Percentiles rank a stretch among this genome's conserved stretches.
phyloP scores from a whole-genome alignment of 2,797 vertebrate species.

The Lateolabrax maculatus region DNA sequence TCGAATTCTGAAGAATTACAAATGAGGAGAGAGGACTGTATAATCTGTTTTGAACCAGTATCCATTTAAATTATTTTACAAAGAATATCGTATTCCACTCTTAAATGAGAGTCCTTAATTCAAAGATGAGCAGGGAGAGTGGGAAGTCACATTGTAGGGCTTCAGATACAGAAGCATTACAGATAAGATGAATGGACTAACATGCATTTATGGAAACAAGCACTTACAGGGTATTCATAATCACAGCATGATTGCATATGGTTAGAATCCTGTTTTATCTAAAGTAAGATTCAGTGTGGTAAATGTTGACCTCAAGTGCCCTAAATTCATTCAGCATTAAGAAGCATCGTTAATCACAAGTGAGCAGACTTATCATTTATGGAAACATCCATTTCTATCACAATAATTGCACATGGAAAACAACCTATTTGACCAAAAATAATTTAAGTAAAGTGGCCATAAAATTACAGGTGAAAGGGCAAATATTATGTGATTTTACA shows the following conservation, averaged over 20 bases:
- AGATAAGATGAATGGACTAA: constrained; percentile 76
- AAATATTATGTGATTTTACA: constrained; percentile 65
- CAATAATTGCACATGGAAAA: constrained; percentile 67
- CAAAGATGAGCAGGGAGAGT: constrained; percentile 55
- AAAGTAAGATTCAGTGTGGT: constrained; percentile 77
- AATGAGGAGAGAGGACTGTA: constrained; percentile 45
- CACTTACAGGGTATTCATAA: constrained; percentile 75
- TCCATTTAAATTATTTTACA: constrained; percentile 64
- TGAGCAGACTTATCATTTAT: constrained; percentile 57
- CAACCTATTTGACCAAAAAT: constrained; percentile 68
- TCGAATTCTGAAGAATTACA: constrained; percentile 59
- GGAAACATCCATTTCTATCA: constrained; percentile 59
- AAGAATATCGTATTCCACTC: constrained; percentile 45
- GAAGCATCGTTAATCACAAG: constrained; percentile 71
- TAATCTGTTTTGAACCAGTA: constrained; percentile 56
- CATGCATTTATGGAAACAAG: constrained; percentile 81
- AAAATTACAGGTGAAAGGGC: constrained; percentile 67
- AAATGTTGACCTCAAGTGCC: constrained; percentile 72
- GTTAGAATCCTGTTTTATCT: constrained; percentile 70
- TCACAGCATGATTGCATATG: constrained; percentile 62
- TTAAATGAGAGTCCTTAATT: constrained; percentile 51
- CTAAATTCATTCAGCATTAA: constrained; percentile 71
- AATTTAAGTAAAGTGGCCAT: constrained; percentile 64
- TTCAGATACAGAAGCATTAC: constrained; percentile 52
- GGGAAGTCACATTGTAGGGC: constrained; percentile 46